Conservation (phyloP, 30 jellyfish, hydroid and myxozoan genomes). For the Chrysaora quinquecirrha region DNA sequence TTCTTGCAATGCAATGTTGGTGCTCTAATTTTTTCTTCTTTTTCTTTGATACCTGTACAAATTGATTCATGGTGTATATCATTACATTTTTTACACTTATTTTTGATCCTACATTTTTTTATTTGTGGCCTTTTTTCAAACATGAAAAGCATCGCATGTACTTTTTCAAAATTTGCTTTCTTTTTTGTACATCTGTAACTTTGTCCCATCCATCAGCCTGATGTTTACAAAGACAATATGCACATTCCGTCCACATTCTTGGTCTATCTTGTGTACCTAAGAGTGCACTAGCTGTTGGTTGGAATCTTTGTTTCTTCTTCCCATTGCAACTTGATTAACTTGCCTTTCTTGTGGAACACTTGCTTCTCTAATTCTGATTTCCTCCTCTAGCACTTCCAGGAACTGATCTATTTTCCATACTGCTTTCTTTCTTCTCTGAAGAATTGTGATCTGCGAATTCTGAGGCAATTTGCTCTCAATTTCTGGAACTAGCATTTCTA, state of each 20-base stretch:
- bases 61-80: conserved; percentile 2
- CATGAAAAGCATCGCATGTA: conserved; percentile 9
- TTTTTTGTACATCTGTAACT: neutral
- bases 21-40: neutral
- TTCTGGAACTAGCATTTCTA: conserved; percentile 5
- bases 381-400: conserved; percentile 23
- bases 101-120: neutral
- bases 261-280: neutral
- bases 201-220: conserved; percentile 6
- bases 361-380: conserved; percentile 28
- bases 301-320: neutral
- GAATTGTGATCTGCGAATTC: conserved; percentile 15
- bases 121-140: neutral
- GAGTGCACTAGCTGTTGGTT: neutral
- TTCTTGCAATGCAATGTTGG: neutral
- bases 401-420: conserved; percentile 27
- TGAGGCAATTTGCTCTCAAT: conserved; percentile 25
- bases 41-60: neutral
- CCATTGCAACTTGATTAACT: neutral
- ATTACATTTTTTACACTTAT: neutral
- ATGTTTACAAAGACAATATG: conserved; percentile 29
- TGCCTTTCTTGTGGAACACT: neutral
- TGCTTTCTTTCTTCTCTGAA: conserved; percentile 15
- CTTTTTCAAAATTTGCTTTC: neutral
- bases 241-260: conserved; percentile 21